A percentile compares a stretch with the other conserved stretches of the same genome.
phyloP scores from a whole-genome alignment of 2,888 invertebrate genomes.

The Oxyteleia sp. region DNA sequence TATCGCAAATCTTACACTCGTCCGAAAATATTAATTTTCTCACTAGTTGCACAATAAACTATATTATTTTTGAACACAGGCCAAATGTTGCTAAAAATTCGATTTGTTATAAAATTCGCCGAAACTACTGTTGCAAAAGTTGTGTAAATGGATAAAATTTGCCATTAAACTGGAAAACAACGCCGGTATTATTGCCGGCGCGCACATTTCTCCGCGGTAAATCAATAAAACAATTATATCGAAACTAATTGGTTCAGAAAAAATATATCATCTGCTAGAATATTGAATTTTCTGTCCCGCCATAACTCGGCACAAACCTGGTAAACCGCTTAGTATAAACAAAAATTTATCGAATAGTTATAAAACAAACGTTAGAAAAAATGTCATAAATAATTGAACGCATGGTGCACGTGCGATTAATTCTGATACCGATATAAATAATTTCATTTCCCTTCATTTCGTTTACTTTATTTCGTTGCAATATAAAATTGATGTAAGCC shows the following conservation, averaged over 20 bases:
- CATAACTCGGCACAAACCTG: constrained; percentile 11
- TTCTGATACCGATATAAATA: constrained; percentile 28
- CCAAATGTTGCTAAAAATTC: too few relatives aligned
- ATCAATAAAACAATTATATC: constrained; percentile 64
- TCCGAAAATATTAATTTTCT: too few relatives aligned
- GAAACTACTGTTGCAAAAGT: too few relatives aligned
- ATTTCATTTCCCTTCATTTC: constrained; percentile 12
- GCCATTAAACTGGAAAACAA: constrained; percentile 22
- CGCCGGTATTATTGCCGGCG: constrained; percentile 15
- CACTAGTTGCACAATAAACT: too few relatives aligned
- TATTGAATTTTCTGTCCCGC: constrained; percentile 48
- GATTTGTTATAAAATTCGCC: too few relatives aligned
- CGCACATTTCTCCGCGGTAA: constrained; percentile 2
- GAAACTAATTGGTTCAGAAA: constrained; percentile 54
- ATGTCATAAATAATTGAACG: constrained; percentile 33
- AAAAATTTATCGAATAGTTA: constrained; percentile 30
- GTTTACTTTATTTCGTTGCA: neutral
- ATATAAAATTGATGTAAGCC: constrained; percentile 4
- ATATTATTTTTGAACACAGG: too few relatives aligned
- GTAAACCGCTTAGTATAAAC: constrained; percentile 54
- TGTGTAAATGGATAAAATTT: too few relatives aligned
- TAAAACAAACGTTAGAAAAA: constrained; percentile 34
- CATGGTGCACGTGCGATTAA: constrained; percentile 8
- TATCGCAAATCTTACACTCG: too few relatives aligned
- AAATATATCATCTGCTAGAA: constrained; percentile 45